Conservation (phyloP, 2,113 vertebrate species). For the Nasalis larvatus region DNA sequence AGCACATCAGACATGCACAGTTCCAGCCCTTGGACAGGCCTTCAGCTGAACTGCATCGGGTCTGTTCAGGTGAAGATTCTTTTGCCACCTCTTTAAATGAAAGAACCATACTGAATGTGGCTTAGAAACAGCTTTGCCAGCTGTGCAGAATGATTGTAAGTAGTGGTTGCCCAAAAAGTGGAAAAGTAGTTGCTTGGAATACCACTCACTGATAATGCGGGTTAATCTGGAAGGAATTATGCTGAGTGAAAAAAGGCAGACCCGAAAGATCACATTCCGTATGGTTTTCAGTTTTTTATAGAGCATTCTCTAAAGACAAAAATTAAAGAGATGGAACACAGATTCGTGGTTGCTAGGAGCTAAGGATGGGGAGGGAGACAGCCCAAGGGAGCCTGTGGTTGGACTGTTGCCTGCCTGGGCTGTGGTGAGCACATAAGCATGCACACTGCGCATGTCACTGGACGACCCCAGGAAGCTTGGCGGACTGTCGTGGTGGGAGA, state of each 20-base stretch:
- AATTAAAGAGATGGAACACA: neutral
- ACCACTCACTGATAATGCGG: neutral
- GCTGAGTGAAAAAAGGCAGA: neutral
- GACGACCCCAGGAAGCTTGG: neutral
- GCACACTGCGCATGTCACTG: rapidly evolving
- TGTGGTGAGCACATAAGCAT: neutral
- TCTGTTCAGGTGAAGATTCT: neutral
- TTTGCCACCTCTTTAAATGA: neutral
- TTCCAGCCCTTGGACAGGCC: neutral
- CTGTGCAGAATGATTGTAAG: neutral
- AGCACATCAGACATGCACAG: neutral
- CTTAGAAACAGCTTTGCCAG: neutral
- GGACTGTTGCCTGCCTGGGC: neutral
- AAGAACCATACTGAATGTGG: neutral
- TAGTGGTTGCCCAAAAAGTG: neutral
- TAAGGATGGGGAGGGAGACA: neutral
- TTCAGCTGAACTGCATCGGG: neutral
- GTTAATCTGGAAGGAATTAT: neutral
- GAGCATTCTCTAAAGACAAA: neutral
- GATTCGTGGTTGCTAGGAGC: neutral
- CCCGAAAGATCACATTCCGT: neutral
- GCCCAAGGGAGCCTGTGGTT: neutral
- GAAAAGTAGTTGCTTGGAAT: neutral
- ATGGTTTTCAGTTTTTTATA: neutral
- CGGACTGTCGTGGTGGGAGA: neutral